Base-by-base conservation (phyloP, 2,888 invertebrate genomes). In the Thera obeliscata region DNA sequence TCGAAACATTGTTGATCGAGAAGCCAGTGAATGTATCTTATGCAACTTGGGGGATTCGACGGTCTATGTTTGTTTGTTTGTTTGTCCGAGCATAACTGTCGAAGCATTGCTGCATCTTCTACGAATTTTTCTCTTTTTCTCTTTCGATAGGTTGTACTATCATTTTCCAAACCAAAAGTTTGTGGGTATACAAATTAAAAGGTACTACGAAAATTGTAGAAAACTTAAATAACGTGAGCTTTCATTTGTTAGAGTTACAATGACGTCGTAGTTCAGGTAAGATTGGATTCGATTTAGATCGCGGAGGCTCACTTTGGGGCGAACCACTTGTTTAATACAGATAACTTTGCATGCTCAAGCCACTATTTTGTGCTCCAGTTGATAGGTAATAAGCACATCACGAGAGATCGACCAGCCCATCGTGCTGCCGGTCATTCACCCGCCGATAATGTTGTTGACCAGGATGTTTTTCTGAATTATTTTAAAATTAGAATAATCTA, bases 391-490 rank as follows among this genome's bases (percentile, higher is more conserved):
- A 56, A 56, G 22, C 66, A 49, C 52, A 54, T 41, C 46, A 52
- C 43, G 66, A 54, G 56, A 50, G 1, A 57, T 7, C 56, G 56
- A 50, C 48, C 48, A 61, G 38, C n/a, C 7, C 12, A 38, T 61
- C 61, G 56, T 55, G 58, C 60, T 56, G 48, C 3, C 9, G 67
- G 64, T 58, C 61, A 48, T 59, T 65, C 61, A 61, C 61, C 68
- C 58, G 38, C 12, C 41, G 66, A 62, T 66, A 66, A 49, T 54
- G 56, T 43, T 59, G 22, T 22, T 48, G 56, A 61, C 56, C 61
- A 56, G 60, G 66, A 66, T 61, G 66, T 61, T 61, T 60, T 64
- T 58, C 7, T 64, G 38, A 46, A 46, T 46, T 41, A 52, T 61
- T 61, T 61, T 46, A n/a, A 48, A 58, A 48, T 48, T 5, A 22